Evolutionary conservation across 2,113 vertebrate species (phyloP), one percentile per base, ranked within the genome.

Genomic region (Hippocampus mohnikei): DNA sequence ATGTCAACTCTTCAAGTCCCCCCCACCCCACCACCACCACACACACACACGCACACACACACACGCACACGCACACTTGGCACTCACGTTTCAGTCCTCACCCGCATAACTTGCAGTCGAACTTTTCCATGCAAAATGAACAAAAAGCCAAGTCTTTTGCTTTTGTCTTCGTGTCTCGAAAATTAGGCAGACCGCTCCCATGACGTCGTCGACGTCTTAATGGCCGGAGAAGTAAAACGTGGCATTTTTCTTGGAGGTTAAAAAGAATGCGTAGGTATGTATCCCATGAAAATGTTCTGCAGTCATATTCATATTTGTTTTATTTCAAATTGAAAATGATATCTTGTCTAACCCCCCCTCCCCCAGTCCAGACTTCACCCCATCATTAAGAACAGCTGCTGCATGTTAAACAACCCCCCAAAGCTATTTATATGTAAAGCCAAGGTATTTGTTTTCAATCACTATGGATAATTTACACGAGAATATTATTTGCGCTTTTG

Each of bases 401-500:
- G 63, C 63, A 25, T 44, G 41, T 44, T 8, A 25, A 27, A 16
- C 21, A 3, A 10, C 42, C 42, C 42, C 42, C 42, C 42, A 65
- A 46, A 1, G n/a, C 41, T 46, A 65, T 65, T 46, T 46, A 25
- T 46, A 46, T 65, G 63, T 44, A 65, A 65, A 65, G 23, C 63
- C 15, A 65, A 13, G 5, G n/a, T 44, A 41, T 63, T 65, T 46
- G 25, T 25, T 65, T 65, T 65, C 63, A 18, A 46, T 65, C n/a
- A 46, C 41, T 25, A 25, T 18, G n/a, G 41, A 46, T 65, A 3
- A 65, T 58, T 66, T 33, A 27, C 1, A 73, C 2, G 2, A 23
- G 23, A 8, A 33, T 46, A 27, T 27, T 65, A 65, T 56, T 73
- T 64, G 13, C 23, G 6, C 27, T 67, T 67, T 62, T 70, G 55